These are phyloP conservation scores for Toxostoma redivivum DNA, from an alignment of 2,113 vertebrate genomes.

Conservation along the genomic window DNA sequence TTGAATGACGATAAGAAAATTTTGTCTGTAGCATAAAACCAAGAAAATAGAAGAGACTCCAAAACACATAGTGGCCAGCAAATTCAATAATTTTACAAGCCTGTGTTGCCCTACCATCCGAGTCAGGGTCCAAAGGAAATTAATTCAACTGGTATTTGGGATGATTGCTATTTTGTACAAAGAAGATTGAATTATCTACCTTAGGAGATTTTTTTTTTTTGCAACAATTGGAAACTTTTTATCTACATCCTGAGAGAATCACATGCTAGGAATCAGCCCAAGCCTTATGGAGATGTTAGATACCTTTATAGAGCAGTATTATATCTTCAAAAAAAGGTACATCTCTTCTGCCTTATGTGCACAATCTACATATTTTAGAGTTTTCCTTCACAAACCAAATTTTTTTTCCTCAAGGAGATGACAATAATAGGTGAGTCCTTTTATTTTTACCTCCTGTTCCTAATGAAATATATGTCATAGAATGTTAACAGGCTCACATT, in stretches of 20 bases:
- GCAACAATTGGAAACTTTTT: not conserved
- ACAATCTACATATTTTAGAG: not conserved
- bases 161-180: not conserved
- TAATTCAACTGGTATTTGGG: not conserved
- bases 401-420: not conserved
- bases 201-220: not conserved
- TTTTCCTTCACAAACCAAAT: not conserved
- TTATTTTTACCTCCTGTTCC: not conserved
- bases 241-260: not conserved
- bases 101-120: not conserved
- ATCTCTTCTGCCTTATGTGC: not conserved
- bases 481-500: not conserved
- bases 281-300: not conserved
- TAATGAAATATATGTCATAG: not conserved
- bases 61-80: not conserved
- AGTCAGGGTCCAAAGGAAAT: not conserved
- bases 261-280: not conserved
- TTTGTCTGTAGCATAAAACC: not conserved
- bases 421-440: not conserved
- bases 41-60: not conserved
- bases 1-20: not conserved
- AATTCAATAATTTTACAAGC: not conserved
- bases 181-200: not conserved
- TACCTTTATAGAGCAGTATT: not conserved
- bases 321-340: not conserved